phyloP scores from a whole-genome alignment of 2,888 invertebrate species.

The Ommatoiulus sabulosus region DNA sequence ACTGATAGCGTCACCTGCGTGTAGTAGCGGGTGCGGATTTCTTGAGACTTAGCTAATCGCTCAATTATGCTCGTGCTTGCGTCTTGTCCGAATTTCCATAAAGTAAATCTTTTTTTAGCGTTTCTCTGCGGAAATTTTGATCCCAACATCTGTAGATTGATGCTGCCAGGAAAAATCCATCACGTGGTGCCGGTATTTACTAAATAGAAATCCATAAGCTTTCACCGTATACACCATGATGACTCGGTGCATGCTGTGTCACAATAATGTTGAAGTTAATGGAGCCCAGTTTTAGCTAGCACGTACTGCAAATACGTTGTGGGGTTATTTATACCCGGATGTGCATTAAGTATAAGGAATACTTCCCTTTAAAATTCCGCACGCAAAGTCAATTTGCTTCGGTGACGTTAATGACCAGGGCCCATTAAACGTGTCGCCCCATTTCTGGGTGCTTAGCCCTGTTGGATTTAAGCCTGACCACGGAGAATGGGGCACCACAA shows the following conservation, averaged over 20 bases:
- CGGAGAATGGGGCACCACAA: conserved; percentile 5
- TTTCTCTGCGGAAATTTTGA: background rate
- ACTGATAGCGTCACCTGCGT: too few species aligned
- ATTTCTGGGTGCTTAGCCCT: conserved; percentile 13
- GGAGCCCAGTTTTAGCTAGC: background rate
- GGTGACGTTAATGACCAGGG: conserved; percentile 27
- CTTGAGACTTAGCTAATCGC: too few species aligned
- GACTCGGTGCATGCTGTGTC: conserved; percentile 1
- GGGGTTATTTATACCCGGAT: conserved; percentile 35
- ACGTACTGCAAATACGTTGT: background rate
- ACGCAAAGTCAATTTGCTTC: conserved; percentile 43
- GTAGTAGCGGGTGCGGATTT: too few species aligned
- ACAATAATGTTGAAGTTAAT: background rate
- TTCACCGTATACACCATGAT: background rate
- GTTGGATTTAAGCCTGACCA: background rate
- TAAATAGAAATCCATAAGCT: conserved; percentile 28
- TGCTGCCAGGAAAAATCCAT: background rate
- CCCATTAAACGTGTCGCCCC: background rate
- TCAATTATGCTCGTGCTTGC: too few species aligned
- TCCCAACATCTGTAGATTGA: background rate
- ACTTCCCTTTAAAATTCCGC: conserved; percentile 36
- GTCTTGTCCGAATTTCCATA: too few species aligned
- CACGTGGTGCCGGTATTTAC: background rate
- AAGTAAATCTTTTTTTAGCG: background rate
- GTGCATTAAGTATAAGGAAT: conserved; percentile 1